phyloP scores from a whole-genome alignment of 2,113 vertebrate species.

The Oreochromis tanganicae region DNA sequence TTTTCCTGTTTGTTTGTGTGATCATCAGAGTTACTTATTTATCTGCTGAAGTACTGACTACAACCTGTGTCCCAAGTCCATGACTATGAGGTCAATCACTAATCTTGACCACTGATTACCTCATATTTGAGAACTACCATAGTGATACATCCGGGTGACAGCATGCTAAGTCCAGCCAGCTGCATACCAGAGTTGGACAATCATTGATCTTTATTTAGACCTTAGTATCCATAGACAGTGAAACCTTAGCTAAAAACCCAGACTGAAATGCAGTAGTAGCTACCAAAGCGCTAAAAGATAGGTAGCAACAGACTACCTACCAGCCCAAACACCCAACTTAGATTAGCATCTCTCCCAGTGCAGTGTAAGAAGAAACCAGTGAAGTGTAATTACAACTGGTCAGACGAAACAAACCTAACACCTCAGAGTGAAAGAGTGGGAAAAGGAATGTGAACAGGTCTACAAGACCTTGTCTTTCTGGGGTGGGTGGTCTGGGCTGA shows the following conservation, averaged over 20 bases:
- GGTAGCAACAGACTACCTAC: conserved; percentile 37
- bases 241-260: conserved; percentile 18
- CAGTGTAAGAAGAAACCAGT: conserved; percentile 44
- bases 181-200: neutral
- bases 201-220: conserved; percentile 50
- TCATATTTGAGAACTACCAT: neutral
- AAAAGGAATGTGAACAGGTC: conserved; percentile 25
- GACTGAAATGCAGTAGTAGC: conserved; percentile 20
- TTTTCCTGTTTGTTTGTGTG: neutral
- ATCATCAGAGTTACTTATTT: neutral
- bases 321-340: conserved; percentile 35
- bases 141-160: conserved; percentile 31
- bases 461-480: neutral
- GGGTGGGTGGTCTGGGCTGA: conserved; percentile 38
- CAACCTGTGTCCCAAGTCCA: neutral
- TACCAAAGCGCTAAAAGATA: conserved; percentile 34
- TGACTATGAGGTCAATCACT: neutral
- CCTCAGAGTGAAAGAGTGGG: conserved; percentile 13
- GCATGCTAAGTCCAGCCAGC: neutral
- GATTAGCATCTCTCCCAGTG: conserved; percentile 27
- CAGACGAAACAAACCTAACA: conserved; percentile 41
- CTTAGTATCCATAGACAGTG: conserved; percentile 5
- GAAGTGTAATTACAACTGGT: conserved; percentile 30
- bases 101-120: neutral
- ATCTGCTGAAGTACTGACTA: neutral